Base-by-base conservation (phyloP, 2,797 vertebrate species). In the Anabas testudineus region DNA sequence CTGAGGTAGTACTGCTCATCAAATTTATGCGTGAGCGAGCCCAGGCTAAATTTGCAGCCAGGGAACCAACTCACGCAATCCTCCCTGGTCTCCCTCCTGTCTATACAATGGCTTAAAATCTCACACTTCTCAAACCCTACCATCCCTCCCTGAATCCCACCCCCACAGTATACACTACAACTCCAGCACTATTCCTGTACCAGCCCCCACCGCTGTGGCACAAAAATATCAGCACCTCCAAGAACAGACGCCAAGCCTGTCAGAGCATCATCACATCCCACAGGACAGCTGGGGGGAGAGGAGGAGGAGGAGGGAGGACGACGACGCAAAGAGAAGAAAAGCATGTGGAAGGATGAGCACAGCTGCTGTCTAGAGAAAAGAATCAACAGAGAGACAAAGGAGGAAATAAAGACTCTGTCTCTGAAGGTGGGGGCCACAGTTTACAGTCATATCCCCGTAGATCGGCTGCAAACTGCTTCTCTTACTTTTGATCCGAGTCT, bases 101-200 rank as follows among this genome's bases (percentile, higher is more conserved):
- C 89, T 93, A 84, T 78, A 87, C 81, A 81, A 81, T 79, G 72
- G 80, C 53, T 89, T 73, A 58, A 76, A 78, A 83, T 87, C 87
- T 87, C 80, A 61, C 88, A 87, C 75, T 55, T 80, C 78, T 88
- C 68, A 75, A 82, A 81, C 47, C 79, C 67, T 82, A 61, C 76
- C 76, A 72, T 78, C 79, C 87, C 84, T 82, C 82, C 81, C 79
- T 85, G 84, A 76, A 87, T 81, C 66, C 65, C 86, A 81, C 93
- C 91, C 92, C 86, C 92, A 93, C 92, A 89, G 72, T 68, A 81
- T 66, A 85, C 86, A 77, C 89, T 93, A 94, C 93, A 93, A 94
- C 91, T 93, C 86, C 63, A 57, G 64, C 71, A 77, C 92, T 90
- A 93, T 94, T 95, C 88, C 86, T 91, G 93, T 76, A 69, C 34